Evolutionary conservation across 2,113 vertebrate genomes (phyloP), one percentile per base, ranked within the genome.

Genomic region (Macroglossus sobrinus): DNA sequence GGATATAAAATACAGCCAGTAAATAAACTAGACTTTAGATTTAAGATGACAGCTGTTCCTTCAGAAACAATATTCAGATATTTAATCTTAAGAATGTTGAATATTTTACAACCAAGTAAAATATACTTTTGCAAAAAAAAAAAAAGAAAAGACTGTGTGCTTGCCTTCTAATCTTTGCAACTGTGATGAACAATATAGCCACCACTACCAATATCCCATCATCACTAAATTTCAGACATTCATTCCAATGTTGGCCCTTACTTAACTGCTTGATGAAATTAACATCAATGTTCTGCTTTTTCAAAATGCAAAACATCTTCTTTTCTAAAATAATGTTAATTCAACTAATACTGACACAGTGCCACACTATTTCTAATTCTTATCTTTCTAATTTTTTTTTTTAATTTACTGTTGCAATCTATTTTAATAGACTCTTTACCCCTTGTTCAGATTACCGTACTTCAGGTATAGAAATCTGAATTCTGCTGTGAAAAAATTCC

Each of bases 21-120:
- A 99, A 99, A 99, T 98, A 99, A 99, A 99, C 98, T 99, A 98
- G 98, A 98, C 97, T 98, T 98, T 96, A 99, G 98, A 99, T 99
- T 98, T 98, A 98, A 99, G 98, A 96, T 98, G 99, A 99, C 99
- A 99, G 98, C 98, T 98, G 97, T 98, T 99, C 93, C 75, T 99
- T 99, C 98, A 98, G 98, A 98, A 98, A 98, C 98, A 98, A 98
- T 99, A 98, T 98, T 98, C 98, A 98, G 98, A 98, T 98, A 98
- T 98, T 99, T 98, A 98, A 98, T 98, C 98, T 98, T 97, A 97
- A 97, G 97, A 98, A 98, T 92, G 86, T 74, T 97, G 98, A 98
- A 98, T 98, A 98, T 98, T 98, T 98, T 98, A 97, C 96, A 92
- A 93, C 97, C 96, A 93, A 97, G 95, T 82, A 98, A 98, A 98